phyloP scores from a whole-genome alignment of 1,140 invertebrate genomes.

The Psilanteris sp. region DNA sequence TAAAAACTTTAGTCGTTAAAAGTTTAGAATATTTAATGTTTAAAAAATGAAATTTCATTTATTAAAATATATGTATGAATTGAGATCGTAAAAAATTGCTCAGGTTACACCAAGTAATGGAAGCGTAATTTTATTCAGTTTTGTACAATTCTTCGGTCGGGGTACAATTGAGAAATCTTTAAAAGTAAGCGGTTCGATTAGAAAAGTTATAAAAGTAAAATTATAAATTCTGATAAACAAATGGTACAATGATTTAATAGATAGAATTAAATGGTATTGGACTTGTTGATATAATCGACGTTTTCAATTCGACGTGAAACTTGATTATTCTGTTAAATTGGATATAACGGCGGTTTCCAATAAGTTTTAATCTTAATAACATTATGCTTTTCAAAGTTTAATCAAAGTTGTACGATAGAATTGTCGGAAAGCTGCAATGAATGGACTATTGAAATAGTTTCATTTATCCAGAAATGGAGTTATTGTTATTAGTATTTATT shows the following conservation, averaged over 20 bases:
- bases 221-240: slow-evolving; percentile 12
- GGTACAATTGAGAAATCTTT: no score
- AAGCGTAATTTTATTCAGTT: no score
- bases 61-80: no score
- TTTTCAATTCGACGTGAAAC: slow-evolving; percentile 40
- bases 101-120: no score
- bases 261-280: slow-evolving; percentile 44
- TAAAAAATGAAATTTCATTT: no score
- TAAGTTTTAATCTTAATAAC: slow-evolving; percentile 52
- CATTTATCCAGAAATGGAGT: slow-evolving; percentile 23
- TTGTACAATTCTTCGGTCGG: no score
- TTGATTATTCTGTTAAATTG: slow-evolving; percentile 50
- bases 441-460: slow-evolving; percentile 41
- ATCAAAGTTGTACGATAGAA: slow-evolving; percentile 44
- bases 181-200: no score
- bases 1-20: no score
- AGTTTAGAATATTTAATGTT: no score
- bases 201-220: no score
- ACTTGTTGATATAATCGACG: slow-evolving; percentile 50
- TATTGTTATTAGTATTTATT: slow-evolving; percentile 43
- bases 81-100: no score
- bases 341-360: slow-evolving; percentile 39
- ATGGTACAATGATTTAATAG: slow-evolving; percentile 44
- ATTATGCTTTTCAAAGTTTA: slow-evolving; percentile 48
- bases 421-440: slow-evolving; percentile 7